Percentiles rank a stretch among this genome's conserved stretches.
Conservation (phyloP, 2,113 vertebrate genomes). For the Cryptomyrus ogoouensis region DNA sequence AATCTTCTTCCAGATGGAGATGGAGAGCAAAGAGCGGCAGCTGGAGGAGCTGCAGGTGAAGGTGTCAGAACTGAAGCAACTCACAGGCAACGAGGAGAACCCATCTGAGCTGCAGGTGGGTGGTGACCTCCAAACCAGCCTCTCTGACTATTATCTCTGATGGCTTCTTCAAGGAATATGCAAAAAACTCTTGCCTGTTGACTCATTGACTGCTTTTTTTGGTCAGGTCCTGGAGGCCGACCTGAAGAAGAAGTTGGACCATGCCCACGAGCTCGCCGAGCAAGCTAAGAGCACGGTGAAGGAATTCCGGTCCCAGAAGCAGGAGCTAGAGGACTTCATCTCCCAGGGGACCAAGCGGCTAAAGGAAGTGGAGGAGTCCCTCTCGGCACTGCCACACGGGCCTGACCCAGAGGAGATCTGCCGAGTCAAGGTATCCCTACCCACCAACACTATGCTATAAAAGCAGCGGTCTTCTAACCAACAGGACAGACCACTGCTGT, state of each 20-base stretch:
- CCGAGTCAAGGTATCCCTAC: slow-evolving; percentile 71
- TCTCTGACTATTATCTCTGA: neutral
- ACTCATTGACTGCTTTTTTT: neutral
- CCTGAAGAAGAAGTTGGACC: slow-evolving; percentile 77
- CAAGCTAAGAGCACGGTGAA: slow-evolving; percentile 72
- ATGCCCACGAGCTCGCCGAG: slow-evolving; percentile 73
- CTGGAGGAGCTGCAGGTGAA: slow-evolving; percentile 74
- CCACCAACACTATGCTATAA: neutral
- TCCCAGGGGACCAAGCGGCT: slow-evolving; percentile 68
- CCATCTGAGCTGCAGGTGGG: slow-evolving; percentile 84
- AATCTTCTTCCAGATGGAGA: slow-evolving; percentile 65
- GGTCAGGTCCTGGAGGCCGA: slow-evolving; percentile 82
- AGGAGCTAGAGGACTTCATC: slow-evolving; percentile 73
- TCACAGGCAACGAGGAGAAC: slow-evolving; percentile 67
- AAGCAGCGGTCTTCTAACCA: neutral
- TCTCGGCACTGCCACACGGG: slow-evolving; percentile 58
- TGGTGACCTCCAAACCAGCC: neutral
- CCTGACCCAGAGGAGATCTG: slow-evolving; percentile 67
- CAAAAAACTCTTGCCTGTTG: neutral
- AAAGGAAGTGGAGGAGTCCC: slow-evolving; percentile 61
- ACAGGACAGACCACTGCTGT: neutral
- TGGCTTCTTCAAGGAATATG: neutral
- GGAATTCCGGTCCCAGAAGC: slow-evolving; percentile 76
- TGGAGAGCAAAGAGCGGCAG: slow-evolving; percentile 70
- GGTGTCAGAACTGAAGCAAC: slow-evolving; percentile 74